Evolutionary conservation across 53 echinoderm and acorn worm species (phyloP), one percentile per base, ranked within the genome.

Genomic region (Arbacia lixula): DNA sequence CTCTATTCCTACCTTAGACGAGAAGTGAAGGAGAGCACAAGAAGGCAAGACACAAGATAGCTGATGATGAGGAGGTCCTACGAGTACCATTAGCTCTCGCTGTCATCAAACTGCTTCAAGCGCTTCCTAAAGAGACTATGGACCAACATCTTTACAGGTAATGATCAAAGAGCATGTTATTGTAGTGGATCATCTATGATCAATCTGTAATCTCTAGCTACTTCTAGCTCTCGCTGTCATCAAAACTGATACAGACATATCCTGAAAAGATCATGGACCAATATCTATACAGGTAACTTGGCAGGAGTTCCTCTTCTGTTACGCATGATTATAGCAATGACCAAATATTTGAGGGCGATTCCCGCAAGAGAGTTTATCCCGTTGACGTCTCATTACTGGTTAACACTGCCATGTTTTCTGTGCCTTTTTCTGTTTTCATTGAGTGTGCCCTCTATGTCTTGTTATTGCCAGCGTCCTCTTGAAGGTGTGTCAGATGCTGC

Each of bases 401-500:
- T n/a, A n/a, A n/a, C n/a, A n/a, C n/a, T n/a, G n/a, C n/a, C n/a
- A n/a, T n/a, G n/a, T n/a, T n/a, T n/a, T n/a, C n/a, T n/a, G n/a
- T n/a, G n/a, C n/a, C n/a, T n/a, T n/a, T n/a, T n/a, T n/a, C n/a
- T n/a, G n/a, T n/a, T n/a, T n/a, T n/a, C n/a, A n/a, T n/a, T n/a
- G n/a, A n/a, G n/a, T n/a, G n/a, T n/a, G n/a, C n/a, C n/a, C n/a
- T n/a, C n/a, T n/a, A n/a, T n/a, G n/a, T n/a, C n/a, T n/a, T n/a
- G 46, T 46, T 8, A 46, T 46, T 8, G 46, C 2, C 71, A 94
- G 94, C n/a, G 81, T 98, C 24, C 85, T 94, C 24, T 25, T 94
- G 66, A 98, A 98, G 84, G 92, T 98, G 27, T 98, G 98, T 32
- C 94, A 98, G 86, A 90, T 94, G 83, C 85, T 94, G 27, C 92